phyloP scores from a whole-genome alignment of 1,140 invertebrate genomes.

The Pteromalus puparum region DNA sequence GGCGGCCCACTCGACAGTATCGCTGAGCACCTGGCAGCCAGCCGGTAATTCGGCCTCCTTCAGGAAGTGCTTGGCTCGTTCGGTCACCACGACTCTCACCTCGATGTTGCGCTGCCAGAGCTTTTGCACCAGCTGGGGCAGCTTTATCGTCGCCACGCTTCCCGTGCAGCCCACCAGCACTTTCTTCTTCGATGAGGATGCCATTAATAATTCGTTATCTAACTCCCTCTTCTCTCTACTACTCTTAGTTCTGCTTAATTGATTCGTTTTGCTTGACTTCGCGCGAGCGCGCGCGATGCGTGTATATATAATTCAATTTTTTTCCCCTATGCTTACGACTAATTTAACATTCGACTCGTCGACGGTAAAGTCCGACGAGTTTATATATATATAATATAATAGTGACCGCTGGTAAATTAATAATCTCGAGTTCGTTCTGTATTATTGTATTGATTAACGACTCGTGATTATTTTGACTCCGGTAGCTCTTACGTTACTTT shows the following conservation, averaged over 20 bases:
- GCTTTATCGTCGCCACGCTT: slow-evolving; percentile 93
- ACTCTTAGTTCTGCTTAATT: slow-evolving; percentile 9
- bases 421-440: background rate
- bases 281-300: background rate
- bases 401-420: slow-evolving; percentile 10
- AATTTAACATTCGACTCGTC: slow-evolving; percentile 32
- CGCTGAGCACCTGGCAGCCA: slow-evolving; percentile 81
- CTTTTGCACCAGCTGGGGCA: slow-evolving; percentile 81
- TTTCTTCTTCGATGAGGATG: slow-evolving; percentile 68
- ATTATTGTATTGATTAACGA: slow-evolving; percentile 10
- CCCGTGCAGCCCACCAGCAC: slow-evolving; percentile 91
- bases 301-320: background rate
- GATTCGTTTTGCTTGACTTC: background rate
- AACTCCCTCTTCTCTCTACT: background rate
- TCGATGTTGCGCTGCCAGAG: slow-evolving; percentile 76
- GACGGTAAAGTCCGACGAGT: slow-evolving; percentile 13
- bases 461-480: slow-evolving; percentile 1
- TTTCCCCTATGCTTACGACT: slow-evolving; percentile 9
- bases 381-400: background rate
- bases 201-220: slow-evolving; percentile 18
- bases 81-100: slow-evolving; percentile 88
- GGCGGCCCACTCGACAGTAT: slow-evolving; percentile 93
- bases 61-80: slow-evolving; percentile 92
- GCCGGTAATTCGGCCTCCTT: slow-evolving; percentile 78
- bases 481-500: background rate